phyloP scores from a whole-genome alignment of 2,113 vertebrate species.

The Cnemophilus loriae region DNA sequence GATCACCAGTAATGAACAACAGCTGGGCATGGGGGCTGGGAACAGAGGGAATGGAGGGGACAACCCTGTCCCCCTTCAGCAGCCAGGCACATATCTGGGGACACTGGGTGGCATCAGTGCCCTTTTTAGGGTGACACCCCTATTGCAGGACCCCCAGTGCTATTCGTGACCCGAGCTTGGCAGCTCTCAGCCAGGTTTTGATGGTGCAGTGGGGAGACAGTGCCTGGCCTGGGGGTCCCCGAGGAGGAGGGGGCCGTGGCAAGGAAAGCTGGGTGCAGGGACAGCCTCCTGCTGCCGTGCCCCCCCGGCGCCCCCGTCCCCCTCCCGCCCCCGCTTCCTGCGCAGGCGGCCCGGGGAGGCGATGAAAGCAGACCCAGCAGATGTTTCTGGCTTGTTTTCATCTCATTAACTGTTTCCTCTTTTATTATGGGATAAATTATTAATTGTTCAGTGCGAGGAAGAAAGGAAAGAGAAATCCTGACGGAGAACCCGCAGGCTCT shows the following conservation, averaged over 20 bases:
- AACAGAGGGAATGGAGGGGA: background rate
- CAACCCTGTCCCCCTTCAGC: background rate
- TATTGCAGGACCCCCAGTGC: accelerated
- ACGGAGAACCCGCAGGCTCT: background rate
- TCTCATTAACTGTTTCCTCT: slow-evolving; percentile 65
- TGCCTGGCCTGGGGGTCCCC: background rate
- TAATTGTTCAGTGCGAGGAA: slow-evolving; percentile 40
- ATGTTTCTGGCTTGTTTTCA: slow-evolving; percentile 69
- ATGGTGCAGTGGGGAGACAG: background rate
- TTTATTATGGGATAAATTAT: slow-evolving; percentile 70
- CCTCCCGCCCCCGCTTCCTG: slow-evolving; percentile 23
- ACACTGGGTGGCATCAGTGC: background rate
- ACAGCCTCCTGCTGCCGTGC: background rate
- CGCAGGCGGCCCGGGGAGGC: background rate
- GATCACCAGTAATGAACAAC: background rate
- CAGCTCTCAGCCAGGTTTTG: background rate
- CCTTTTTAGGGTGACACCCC: background rate
- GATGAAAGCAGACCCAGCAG: slow-evolving; percentile 68
- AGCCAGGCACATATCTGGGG: background rate
- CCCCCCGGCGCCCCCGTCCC: background rate
- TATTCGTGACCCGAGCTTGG: accelerated
- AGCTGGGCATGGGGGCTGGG: background rate
- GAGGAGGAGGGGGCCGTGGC: accelerated
- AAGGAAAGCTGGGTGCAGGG: background rate
- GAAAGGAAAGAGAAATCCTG: slow-evolving; percentile 59